Evolutionary conservation across 2,888 invertebrate species (phyloP).

Genomic region (Zelleria hepariella): DNA sequence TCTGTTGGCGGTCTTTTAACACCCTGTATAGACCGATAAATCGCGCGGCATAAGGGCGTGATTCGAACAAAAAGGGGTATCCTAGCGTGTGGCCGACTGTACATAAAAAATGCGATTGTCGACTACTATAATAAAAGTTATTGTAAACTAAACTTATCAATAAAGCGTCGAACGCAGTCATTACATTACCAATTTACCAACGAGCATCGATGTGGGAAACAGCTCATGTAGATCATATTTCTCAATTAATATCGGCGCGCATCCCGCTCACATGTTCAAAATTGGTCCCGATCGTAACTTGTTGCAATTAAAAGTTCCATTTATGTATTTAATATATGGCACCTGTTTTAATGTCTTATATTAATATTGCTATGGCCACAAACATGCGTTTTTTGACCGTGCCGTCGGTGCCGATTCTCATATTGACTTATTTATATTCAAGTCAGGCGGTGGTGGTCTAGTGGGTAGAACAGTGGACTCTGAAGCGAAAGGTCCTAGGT

Average conservation of each 20-base stretch:
- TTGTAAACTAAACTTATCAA: background rate
- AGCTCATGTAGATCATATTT: conserved; percentile 9
- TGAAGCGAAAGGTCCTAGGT: too few species aligned
- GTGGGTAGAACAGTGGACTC: too few species aligned
- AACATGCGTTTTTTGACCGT: background rate
- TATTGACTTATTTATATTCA: too few species aligned
- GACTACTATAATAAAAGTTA: background rate
- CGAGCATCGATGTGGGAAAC: conserved; percentile 4
- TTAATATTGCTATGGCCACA: background rate
- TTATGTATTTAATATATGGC: background rate
- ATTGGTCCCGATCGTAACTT: background rate
- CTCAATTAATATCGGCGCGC: conserved; percentile 6
- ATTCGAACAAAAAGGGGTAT: too few species aligned
- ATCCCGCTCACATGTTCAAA: background rate
- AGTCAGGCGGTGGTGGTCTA: too few species aligned
- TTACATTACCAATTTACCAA: conserved; percentile 3
- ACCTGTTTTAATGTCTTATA: conserved; percentile 1
- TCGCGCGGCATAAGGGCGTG: too few species aligned
- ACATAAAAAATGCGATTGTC: too few species aligned
- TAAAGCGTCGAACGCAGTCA: conserved; percentile 8
- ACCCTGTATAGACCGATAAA: too few species aligned
- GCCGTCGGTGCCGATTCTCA: too few species aligned
- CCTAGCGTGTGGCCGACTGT: too few species aligned
- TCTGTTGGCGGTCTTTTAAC: too few species aligned
- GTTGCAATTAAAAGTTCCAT: conserved; percentile 1